Evolutionary conservation across 2,888 invertebrate genomes (phyloP).

Genomic region (Leuctra nigra): DNA sequence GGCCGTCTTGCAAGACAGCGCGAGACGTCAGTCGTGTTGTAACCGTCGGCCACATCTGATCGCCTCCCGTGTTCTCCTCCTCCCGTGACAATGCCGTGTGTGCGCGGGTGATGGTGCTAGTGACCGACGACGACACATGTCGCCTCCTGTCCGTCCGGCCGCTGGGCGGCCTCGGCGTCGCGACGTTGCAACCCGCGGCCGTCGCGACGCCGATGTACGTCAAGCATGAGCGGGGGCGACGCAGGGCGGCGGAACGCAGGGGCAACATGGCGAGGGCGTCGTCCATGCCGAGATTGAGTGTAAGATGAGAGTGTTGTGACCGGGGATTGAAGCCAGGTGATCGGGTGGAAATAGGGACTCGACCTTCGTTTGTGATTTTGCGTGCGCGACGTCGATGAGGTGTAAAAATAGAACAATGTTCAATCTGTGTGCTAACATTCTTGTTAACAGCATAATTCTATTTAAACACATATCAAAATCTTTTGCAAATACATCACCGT

Average conservation of each 20-base stretch:
- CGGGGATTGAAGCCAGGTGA: neutral
- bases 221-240: conserved; percentile 38
- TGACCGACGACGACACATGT: conserved; percentile 4
- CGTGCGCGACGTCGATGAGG: no score
- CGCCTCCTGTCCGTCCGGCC: conserved; percentile 2
- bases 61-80: neutral
- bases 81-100: neutral
- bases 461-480: no score
- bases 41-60: no score
- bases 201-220: conserved; percentile 29
- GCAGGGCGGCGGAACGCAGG: conserved; percentile 38
- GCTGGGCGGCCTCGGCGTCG: conserved; percentile 28
- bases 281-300: conserved; percentile 39
- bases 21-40: no score
- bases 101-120: neutral
- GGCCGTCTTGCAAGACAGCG: no score
- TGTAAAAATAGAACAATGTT: no score
- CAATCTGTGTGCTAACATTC: no score
- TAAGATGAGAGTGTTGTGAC: conserved; percentile 7
- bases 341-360: no score
- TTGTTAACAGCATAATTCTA: no score
- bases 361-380: no score
- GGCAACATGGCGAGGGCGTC: conserved; percentile 40
- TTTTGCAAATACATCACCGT: no score
- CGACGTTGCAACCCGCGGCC: conserved; percentile 19